Conservation (phyloP, 2,888 invertebrate species). For the Latrodectus hesperus region DNA sequence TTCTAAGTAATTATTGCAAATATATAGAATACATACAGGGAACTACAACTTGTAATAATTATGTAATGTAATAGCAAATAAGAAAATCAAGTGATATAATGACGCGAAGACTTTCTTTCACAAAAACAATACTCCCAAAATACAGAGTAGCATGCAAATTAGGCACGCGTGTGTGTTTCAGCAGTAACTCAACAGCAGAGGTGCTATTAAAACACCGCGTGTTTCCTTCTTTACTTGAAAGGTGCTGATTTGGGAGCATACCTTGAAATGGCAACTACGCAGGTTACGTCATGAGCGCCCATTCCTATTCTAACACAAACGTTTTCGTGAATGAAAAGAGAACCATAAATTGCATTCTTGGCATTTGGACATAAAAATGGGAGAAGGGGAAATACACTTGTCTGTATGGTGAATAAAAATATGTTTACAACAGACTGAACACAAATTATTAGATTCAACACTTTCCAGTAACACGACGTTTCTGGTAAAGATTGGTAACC, state of each 20-base stretch:
- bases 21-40: too few species aligned
- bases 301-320: constrained; percentile 30
- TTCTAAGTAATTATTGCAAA: too few species aligned
- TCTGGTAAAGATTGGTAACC: too few species aligned
- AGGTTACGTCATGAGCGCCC: constrained; percentile 35
- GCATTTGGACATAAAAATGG: constrained; percentile 27
- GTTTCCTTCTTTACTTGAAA: neutral
- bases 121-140: neutral
- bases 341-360: constrained; percentile 40
- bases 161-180: neutral
- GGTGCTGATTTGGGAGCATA: constrained; percentile 40
- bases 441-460: constrained; percentile 10
- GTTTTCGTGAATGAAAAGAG: constrained; percentile 34
- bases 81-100: too few species aligned
- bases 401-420: neutral
- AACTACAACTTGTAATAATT: too few species aligned
- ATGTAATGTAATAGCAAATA: too few species aligned
- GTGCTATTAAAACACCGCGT: neutral
- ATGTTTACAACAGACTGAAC: constrained; percentile 21
- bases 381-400: constrained; percentile 26
- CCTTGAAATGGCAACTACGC: constrained; percentile 35
- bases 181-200: neutral
- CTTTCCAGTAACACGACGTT: neutral
- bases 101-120: too few species aligned
- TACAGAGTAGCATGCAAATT: constrained; percentile 1